Percentiles rank a stretch among this genome's conserved stretches.
These are phyloP conservation scores for Columbina picui DNA, from an alignment of 2,113 vertebrate species.

Conservation along the genomic window DNA sequence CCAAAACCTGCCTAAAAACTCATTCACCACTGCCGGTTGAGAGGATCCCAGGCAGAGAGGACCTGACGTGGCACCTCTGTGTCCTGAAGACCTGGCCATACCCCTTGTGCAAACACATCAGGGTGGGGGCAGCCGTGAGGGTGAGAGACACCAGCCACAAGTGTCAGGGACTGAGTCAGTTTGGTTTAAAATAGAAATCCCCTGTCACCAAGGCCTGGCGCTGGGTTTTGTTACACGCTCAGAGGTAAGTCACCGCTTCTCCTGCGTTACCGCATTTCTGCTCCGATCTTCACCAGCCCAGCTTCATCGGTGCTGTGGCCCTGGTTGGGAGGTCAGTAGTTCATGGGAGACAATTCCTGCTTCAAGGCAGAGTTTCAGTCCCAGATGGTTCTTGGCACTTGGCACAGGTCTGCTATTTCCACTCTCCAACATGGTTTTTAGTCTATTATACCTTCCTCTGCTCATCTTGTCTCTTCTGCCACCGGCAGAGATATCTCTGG, in stretches of 20 bases:
- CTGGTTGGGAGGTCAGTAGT: not conserved
- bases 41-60: not conserved
- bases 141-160: not conserved
- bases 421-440: not conserved
- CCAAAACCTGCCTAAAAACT: not conserved
- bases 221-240: not conserved
- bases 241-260: not conserved
- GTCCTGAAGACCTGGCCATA: not conserved
- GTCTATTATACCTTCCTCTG: not conserved
- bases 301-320: not conserved
- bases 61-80: not conserved
- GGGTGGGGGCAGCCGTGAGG: not conserved
- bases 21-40: not conserved
- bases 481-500: not conserved
- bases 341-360: not conserved
- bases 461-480: not conserved
- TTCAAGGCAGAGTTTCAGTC: not conserved
- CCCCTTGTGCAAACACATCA: not conserved
- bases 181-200: not conserved
- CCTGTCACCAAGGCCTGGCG: not conserved
- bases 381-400: not conserved
- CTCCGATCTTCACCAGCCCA: accelerated
- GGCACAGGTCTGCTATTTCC: not conserved
- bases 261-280: not conserved
- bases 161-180: not conserved